Evolutionary conservation across 1,140 invertebrate genomes (phyloP), one percentile per base, ranked within the genome.

Genomic region (Drosophila pruinosa): DNA sequence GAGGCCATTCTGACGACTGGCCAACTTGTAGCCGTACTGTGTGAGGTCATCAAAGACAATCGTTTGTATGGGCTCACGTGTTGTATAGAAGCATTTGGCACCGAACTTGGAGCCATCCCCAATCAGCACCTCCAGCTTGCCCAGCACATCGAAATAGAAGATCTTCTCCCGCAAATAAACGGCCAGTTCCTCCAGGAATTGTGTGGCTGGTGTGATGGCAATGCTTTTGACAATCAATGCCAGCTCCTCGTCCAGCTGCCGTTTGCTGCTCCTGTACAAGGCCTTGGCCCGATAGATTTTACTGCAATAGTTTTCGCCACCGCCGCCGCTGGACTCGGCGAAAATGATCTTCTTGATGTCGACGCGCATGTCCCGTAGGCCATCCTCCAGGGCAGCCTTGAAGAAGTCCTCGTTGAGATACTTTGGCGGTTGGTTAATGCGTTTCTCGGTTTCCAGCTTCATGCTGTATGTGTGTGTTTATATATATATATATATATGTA

Each of bases 31-130:
- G 21, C 90, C 90, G 41, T 89, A 88, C 53, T 89, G 83, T 24
- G 83, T 90, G 43, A 91, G 81, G 56, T 91, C 90, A 56, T 91
- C 90, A n/a, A 91, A 91, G 14, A 91, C 90, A 12, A 91, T 91
- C 4, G 90, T 91, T 38, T 90, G 89, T 15, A 91, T 83, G 8
- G 89, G 90, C 48, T 86, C 75, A 14, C 82, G 65, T 7, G 86
- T 89, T 0, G 88, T 90, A 17, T 90, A 90, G 1, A 89, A 72
- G 50, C 89, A 90, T 53, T 89, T 90, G 7, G 89, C 82, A 4
- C 82, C 89, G 21, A 91, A 91, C 50, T 91, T 90, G 6, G 69
- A 61, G 19, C 79, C 79, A 10, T 89, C 89, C 0, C 82, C 83
- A 6, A 91, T 82, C 3, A 91, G 63, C 31, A 89, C 72, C 59